Base-by-base conservation (phyloP, 2,113 vertebrate genomes). In the Lagopus leucura region DNA sequence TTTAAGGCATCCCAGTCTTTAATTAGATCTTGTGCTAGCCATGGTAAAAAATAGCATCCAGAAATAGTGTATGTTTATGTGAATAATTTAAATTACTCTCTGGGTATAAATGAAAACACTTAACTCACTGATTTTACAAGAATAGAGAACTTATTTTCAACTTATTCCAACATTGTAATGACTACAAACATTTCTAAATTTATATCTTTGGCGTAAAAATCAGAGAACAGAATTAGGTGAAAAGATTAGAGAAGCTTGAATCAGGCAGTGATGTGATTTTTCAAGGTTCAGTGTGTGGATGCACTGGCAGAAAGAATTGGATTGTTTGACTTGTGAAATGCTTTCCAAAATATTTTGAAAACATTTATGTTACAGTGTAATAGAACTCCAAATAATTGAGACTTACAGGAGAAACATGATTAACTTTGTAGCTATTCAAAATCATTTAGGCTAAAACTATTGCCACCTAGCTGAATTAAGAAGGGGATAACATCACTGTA, bases 271-370 rank as follows among this genome's bases (percentile, higher is more conserved):
- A 79, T 74, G 74, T 50, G 50, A 64, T 88, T 95, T 94, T 91
- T 89, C 63, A 89, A 47, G 76, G 77, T 90, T 94, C 75, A 79
- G 22, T 30, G 52, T 70, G 71, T 75, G 54, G 58, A 55, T 86
- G 21, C 28, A 57, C 10, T 77, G 57, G 65, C 75, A 92, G 86
- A 65, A 45, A 89, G 64, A 89, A 93, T 4, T 85, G 38, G 60
- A 82, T 89, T 87, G 24, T 79, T 66, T 94, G 61, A 69, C n/a
- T 69, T 92, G 83, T 86, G 70, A 92, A 92, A 92, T 77, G 24
- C 22, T 82, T 86, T 92, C 87, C 58, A 90, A 91, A 92, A 80
- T 79, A 80, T 89, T 95, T 88, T 82, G 52, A 82, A 74, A 94
- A 91, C 67, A 60, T 74, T 89, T 80, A 50, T 85, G 48, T 74